Base-by-base conservation (phyloP, 2,888 invertebrate genomes). In the Diaphora mendica region DNA sequence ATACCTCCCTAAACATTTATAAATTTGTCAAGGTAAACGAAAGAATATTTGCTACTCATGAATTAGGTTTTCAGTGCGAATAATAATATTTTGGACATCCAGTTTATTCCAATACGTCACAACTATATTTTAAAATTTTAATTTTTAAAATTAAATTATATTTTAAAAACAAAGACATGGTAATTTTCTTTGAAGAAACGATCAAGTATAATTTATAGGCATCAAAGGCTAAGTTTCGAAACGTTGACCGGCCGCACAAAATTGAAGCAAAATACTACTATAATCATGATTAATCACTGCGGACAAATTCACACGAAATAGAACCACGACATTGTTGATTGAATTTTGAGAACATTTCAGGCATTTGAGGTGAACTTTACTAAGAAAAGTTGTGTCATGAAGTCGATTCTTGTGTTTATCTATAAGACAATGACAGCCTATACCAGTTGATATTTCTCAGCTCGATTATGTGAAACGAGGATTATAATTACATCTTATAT, bases 271-370 rank as follows among this genome's bases (percentile, higher is more conserved):
- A 74, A 73, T 82, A 79, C 79, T 73, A 55, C 42, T 64, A 77
- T 69, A 82, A 85, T 84, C 75, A 83, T 77, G 79, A 85, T 84
- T 80, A 82, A 85, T 86, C 80, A 85, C 9, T 39, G 71, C 68
- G 64, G 67, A 62, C 66, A 68, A 68, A 75, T 78, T 83, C 79
- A 55, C 82, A 80, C 76, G 79, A 64, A 73, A 17, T 78, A 48
- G 72, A 64, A 33, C 59, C 71, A 70, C 73, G 44, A 70, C 77
- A 73, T 69, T 69, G 64, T 42, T 64, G 72, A 72, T 72, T 73
- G 70, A 72, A 72, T 73, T 77, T 77, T 71, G 66, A 69, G 23
- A 73, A 73, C 13, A 70, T 72, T 55, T 62, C 30, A 62, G 62
- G 8, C 2, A 62, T 71, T 65, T 13, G 4, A 15, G 23, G 15